phyloP scores from a whole-genome alignment of 2,888 invertebrate genomes.

The Myopa tessellatipennis region DNA sequence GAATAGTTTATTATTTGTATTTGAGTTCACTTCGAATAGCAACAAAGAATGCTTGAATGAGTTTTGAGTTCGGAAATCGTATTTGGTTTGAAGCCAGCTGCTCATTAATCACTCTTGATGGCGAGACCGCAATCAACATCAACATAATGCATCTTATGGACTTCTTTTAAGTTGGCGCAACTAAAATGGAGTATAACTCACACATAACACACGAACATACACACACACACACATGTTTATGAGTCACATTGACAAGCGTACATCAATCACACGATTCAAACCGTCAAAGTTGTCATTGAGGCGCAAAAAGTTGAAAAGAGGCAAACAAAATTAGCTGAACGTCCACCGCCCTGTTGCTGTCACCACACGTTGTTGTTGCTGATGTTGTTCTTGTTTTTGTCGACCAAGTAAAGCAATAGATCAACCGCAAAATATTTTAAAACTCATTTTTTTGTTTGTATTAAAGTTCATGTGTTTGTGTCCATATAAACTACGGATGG shows the following conservation, averaged over 20 bases:
- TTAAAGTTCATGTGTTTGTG: background rate
- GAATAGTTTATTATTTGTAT: no score
- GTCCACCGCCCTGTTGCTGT: conserved; percentile 12
- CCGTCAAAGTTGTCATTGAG: conserved; percentile 6
- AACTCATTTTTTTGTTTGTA: background rate
- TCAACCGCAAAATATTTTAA: conserved; percentile 16
- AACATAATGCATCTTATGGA: background rate
- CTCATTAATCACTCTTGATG: conserved; percentile 34
- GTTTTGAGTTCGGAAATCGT: background rate
- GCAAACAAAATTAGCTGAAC: conserved; percentile 28
- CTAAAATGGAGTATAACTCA: conserved; percentile 1
- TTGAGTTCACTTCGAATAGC: no score
- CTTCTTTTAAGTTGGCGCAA: conserved; percentile 1
- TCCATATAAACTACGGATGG: background rate
- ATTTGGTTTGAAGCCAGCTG: background rate
- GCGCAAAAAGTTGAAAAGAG: background rate
- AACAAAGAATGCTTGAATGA: no score
- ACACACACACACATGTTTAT: background rate
- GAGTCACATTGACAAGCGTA: background rate
- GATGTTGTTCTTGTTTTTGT: conserved; percentile 2
- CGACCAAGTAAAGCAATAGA: conserved; percentile 20
- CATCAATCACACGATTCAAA: conserved; percentile 28
- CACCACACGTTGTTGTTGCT: background rate
- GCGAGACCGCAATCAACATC: conserved; percentile 27
- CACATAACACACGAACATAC: background rate